Evolutionary conservation across 2,888 invertebrate genomes (phyloP).

Genomic region (Villa cingulata): DNA sequence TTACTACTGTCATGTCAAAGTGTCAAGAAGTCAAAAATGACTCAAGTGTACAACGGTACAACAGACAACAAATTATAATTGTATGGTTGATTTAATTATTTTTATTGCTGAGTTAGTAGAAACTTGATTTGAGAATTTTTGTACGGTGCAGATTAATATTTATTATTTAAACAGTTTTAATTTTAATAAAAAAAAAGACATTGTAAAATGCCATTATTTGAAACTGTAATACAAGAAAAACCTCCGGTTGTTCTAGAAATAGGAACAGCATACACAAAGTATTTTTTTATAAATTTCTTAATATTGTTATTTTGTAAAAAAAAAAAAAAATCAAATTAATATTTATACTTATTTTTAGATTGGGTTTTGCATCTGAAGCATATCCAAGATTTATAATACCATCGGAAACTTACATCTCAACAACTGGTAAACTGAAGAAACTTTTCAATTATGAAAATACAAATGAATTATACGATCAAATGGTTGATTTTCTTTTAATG

Average conservation of each 20-base stretch:
- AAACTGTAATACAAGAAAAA: constrained; percentile 74
- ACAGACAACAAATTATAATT: too few species aligned
- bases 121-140: too few species aligned
- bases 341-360: constrained; percentile 41
- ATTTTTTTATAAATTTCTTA: constrained; percentile 16
- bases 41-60: too few species aligned
- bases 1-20: too few species aligned
- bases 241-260: constrained; percentile 82
- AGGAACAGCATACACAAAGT: constrained; percentile 87
- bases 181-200: too few species aligned
- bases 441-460: constrained; percentile 50
- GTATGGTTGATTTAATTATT: too few species aligned
- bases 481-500: constrained; percentile 76
- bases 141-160: too few species aligned
- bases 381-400: constrained; percentile 78
- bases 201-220: constrained; percentile 56
- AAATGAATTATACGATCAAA: constrained; percentile 65
- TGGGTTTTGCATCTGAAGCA: constrained; percentile 83
- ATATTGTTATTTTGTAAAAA: not conserved
- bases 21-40: too few species aligned
- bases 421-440: constrained; percentile 44
- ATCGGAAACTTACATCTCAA: constrained; percentile 57
- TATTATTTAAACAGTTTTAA: too few species aligned
- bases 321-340: not conserved
- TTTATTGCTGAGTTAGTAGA: too few species aligned